Conservation (phyloP, 2,797 vertebrate species). For the Pangasius krempfi region DNA sequence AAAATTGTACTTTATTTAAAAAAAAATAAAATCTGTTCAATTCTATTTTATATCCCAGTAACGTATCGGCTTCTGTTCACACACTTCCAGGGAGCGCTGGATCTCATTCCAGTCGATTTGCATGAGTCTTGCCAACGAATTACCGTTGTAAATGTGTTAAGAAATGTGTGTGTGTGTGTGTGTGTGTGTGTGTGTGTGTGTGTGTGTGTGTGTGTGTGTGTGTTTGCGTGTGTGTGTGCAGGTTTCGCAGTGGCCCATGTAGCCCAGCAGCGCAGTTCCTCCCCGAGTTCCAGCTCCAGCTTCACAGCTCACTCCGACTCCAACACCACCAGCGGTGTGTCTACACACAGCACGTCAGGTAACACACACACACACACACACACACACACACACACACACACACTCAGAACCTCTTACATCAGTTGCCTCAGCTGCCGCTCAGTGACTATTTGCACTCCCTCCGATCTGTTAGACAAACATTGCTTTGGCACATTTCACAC, state of each 20-base stretch:
- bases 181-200: constrained; percentile 19
- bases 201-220: constrained; percentile 9
- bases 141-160: background rate
- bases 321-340: constrained; percentile 80
- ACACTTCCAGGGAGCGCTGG: background rate
- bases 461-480: background rate
- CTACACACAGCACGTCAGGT: constrained; percentile 62
- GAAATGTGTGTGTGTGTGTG: background rate
- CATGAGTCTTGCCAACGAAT: background rate
- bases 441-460: background rate
- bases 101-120: background rate
- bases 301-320: constrained; percentile 85
- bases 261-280: constrained; percentile 88
- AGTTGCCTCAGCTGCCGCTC: background rate
- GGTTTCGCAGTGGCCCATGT: constrained; percentile 97
- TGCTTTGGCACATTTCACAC: background rate
- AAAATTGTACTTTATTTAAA: no score
- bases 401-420: background rate
- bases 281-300: constrained; percentile 83
- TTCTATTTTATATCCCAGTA: background rate
- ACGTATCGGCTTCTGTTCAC: background rate
- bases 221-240: constrained; percentile 60
- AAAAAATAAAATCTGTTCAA: no score
- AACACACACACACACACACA: constrained; percentile 27
- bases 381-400: constrained; percentile 10